phyloP scores from a whole-genome alignment of 2,113 vertebrate genomes.

The Micromys minutus region DNA sequence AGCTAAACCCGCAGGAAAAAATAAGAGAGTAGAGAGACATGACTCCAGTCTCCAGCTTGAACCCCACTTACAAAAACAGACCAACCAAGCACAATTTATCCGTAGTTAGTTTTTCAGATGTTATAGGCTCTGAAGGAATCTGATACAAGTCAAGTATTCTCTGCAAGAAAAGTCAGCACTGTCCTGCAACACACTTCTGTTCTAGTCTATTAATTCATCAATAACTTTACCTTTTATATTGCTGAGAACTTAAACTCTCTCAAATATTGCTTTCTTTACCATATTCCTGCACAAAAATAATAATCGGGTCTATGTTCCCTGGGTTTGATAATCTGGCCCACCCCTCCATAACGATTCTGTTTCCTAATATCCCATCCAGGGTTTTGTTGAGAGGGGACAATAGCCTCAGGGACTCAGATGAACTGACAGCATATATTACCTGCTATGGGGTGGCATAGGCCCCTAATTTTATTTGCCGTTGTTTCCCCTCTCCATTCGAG shows the following conservation, averaged over 20 bases:
- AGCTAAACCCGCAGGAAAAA: constrained; percentile 14
- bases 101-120: neutral
- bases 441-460: neutral
- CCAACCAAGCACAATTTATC: neutral
- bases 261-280: constrained; percentile 32
- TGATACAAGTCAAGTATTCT: neutral
- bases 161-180: neutral
- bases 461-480: neutral
- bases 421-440: neutral
- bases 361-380: neutral
- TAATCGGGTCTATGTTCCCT: constrained; percentile 54
- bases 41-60: neutral
- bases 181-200: neutral
- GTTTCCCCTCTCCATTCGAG: neutral
- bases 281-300: constrained; percentile 55
- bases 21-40: neutral
- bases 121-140: constrained; percentile 33
- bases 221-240: constrained; percentile 40
- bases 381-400: neutral
- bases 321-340: neutral
- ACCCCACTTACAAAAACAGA: neutral
- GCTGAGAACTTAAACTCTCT: neutral
- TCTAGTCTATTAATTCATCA: constrained; percentile 27
- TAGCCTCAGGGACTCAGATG: neutral
- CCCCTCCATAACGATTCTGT: neutral